Percentiles rank a stretch among this genome's conserved stretches.
phyloP scores from a whole-genome alignment of 2,888 invertebrate genomes.

The Lathronympha strigana region DNA sequence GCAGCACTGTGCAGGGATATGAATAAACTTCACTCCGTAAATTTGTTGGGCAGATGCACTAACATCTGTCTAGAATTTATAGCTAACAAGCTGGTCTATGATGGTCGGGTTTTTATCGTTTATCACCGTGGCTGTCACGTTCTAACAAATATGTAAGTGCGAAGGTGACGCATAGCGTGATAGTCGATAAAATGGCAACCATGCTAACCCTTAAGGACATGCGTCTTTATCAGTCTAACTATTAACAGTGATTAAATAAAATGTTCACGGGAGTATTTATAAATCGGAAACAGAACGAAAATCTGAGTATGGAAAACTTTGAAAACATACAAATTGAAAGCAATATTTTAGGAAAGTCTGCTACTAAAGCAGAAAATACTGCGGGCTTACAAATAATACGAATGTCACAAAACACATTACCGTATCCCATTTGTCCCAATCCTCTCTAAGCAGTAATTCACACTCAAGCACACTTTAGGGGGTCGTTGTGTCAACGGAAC shows the following conservation, averaged over 20 bases:
- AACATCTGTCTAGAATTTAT: constrained; percentile 14
- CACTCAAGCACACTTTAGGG: constrained; percentile 16
- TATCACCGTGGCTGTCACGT: no score
- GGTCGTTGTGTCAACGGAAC: constrained; percentile 28
- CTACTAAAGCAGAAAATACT: neutral
- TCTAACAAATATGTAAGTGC: no score
- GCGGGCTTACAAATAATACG: neutral
- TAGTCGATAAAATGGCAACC: no score
- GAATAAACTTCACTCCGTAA: constrained; percentile 22
- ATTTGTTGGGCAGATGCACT: constrained; percentile 9
- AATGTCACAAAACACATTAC: constrained; percentile 18
- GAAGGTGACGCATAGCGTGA: no score
- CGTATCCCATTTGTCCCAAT: constrained; percentile 15
- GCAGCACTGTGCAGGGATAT: constrained; percentile 29
- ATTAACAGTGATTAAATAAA: no score
- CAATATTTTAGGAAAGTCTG: neutral
- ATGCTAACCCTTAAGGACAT: no score
- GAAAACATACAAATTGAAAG: neutral
- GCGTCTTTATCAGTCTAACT: no score
- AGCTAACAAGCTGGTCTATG: neutral
- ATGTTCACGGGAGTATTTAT: no score
- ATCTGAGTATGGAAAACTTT: neutral
- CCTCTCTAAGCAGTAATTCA: constrained; percentile 17
- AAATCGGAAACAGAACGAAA: no score
- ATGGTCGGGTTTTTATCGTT: no score